Percentiles rank a stretch among this genome's conserved stretches.
Evolutionary conservation across 2,888 invertebrate species (phyloP).

Genomic region (Ichneumoninae sp.): DNA sequence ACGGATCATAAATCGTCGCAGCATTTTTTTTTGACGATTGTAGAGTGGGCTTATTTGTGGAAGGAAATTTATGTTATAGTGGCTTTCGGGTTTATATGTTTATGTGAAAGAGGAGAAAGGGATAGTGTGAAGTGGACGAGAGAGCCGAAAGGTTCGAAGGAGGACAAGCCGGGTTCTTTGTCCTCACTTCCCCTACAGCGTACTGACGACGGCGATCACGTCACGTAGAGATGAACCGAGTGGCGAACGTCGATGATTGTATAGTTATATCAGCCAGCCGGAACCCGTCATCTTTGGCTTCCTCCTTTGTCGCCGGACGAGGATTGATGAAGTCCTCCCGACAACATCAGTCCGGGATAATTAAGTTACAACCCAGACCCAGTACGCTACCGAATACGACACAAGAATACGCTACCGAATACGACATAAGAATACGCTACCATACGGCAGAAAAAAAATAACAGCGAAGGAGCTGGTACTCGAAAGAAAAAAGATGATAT

Average conservation of each 20-base stretch:
- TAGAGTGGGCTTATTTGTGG: background rate
- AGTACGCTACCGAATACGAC: constrained; percentile 17
- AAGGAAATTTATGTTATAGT: background rate
- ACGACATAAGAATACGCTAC: constrained; percentile 33
- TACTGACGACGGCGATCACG: constrained; percentile 19
- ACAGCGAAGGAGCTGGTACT: constrained; percentile 5
- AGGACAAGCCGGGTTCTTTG: constrained; percentile 21
- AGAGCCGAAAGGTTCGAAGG: background rate
- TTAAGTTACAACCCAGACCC: constrained; percentile 66
- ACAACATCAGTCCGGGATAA: constrained; percentile 71
- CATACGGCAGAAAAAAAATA: background rate
- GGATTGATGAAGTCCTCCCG: constrained; percentile 71
- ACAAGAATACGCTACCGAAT: constrained; percentile 23
- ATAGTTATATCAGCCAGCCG: constrained; percentile 1
- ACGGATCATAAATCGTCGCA: background rate
- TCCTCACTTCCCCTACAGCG: background rate
- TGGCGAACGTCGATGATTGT: constrained; percentile 12
- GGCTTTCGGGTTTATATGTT: background rate
- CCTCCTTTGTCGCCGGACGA: constrained; percentile 69
- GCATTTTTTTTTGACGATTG: background rate
- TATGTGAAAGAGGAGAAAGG: background rate
- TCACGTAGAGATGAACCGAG: background rate
- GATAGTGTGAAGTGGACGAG: background rate
- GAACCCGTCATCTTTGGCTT: constrained; percentile 70
- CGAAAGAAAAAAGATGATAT: constrained; percentile 31